phyloP scores from a whole-genome alignment of 2,797 vertebrate genomes.

The Urophycis tenuis region DNA sequence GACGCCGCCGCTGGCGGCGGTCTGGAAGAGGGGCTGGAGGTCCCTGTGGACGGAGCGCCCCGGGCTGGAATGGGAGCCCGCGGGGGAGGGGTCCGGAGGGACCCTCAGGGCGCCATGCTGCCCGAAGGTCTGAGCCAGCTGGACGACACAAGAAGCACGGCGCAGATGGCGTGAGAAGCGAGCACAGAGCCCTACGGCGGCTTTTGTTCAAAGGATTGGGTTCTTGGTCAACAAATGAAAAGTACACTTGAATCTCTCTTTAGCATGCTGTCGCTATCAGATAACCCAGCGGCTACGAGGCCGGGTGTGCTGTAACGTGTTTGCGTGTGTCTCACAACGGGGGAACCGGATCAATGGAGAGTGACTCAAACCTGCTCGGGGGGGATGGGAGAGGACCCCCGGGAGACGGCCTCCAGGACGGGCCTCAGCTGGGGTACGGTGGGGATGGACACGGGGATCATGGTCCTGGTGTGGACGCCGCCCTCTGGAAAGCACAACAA shows the following conservation, averaged over 20 bases:
- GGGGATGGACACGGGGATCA: constrained; percentile 80
- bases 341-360: neutral
- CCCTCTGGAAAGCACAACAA: constrained; percentile 67
- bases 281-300: too few species aligned
- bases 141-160: constrained; percentile 25
- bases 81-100: constrained; percentile 70
- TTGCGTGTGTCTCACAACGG: too few species aligned
- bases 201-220: too few species aligned
- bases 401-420: constrained; percentile 76
- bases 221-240: too few species aligned
- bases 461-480: constrained; percentile 76
- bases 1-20: constrained; percentile 11
- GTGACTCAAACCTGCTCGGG: constrained; percentile 78
- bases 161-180: neutral
- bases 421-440: constrained; percentile 85
- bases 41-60: constrained; percentile 67
- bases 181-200: too few species aligned
- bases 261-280: too few species aligned
- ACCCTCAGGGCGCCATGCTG: constrained; percentile 69
- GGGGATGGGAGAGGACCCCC: constrained; percentile 82
- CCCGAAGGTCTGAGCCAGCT: constrained; percentile 56
- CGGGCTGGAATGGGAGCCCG: constrained; percentile 68
- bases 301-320: too few species aligned
- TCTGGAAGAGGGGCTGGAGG: constrained; percentile 48
- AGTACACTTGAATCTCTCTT: too few species aligned